Conservation (phyloP, 2,797 vertebrate genomes). For the Hemitrygon akajei region DNA sequence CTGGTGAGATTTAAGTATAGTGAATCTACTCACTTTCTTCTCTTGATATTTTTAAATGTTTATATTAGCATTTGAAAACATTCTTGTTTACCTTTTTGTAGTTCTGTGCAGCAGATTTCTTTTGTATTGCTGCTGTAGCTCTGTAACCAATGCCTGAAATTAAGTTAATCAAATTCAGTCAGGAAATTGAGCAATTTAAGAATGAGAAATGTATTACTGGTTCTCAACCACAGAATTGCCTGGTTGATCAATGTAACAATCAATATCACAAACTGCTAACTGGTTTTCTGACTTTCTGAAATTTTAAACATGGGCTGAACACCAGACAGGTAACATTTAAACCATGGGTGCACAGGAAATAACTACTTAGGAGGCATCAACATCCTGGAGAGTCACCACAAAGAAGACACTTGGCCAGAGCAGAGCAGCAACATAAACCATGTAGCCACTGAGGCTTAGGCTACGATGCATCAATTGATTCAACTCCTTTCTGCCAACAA, state of each 20-base stretch:
- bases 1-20: slow-evolving; percentile 13
- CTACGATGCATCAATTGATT: no score
- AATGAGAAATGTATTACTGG: neutral
- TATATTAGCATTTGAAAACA: neutral
- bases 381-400: no score
- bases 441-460: no score
- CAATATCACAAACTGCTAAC: neutral
- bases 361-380: no score
- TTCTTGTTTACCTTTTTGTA: neutral
- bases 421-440: no score
- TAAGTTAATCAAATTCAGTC: no score
- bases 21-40: neutral
- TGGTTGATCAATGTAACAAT: neutral
- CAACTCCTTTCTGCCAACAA: no score
- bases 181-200: neutral
- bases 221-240: neutral
- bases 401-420: no score
- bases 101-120: neutral
- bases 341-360: no score
- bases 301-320: no score
- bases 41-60: neutral
- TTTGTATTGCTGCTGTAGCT: neutral
- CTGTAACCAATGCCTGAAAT: neutral
- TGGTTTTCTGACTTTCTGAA: neutral
- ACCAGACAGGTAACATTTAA: no score